phyloP scores from a whole-genome alignment of 2,888 invertebrate genomes.

The Pelosia muscerda region DNA sequence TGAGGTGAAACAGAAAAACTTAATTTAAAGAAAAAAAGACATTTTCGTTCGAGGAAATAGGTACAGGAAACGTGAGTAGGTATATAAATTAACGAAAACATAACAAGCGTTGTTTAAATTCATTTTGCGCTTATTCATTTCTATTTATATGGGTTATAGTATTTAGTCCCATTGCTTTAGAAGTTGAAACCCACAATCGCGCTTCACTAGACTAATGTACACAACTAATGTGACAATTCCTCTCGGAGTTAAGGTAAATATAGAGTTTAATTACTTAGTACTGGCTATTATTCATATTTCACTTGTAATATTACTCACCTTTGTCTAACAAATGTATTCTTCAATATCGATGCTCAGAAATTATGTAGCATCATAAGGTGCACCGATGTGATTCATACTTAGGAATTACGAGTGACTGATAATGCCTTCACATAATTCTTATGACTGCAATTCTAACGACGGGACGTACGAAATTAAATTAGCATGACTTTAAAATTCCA shows the following conservation, averaged over 20 bases:
- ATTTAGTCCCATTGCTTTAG: neutral
- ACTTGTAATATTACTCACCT: neutral
- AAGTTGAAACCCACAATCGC: neutral
- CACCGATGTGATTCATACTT: neutral
- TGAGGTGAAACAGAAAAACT: too few relatives aligned
- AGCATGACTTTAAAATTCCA: neutral
- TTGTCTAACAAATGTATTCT: neutral
- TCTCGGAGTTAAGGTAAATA: neutral
- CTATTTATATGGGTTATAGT: neutral
- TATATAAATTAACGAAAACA: too few relatives aligned
- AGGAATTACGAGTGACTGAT: neutral
- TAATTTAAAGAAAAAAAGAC: too few relatives aligned
- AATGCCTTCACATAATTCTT: neutral
- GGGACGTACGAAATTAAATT: neutral
- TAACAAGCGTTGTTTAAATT: too few relatives aligned
- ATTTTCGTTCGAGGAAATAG: too few relatives aligned
- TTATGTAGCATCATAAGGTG: neutral
- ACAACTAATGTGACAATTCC: neutral
- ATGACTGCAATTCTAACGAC: neutral
- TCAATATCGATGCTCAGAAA: neutral
- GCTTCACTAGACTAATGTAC: neutral
- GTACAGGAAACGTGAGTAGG: too few relatives aligned
- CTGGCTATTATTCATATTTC: neutral
- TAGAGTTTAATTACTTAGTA: neutral
- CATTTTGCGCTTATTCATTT: too few relatives aligned